Base-by-base conservation (phyloP, 2,888 invertebrate species). In the Entomobrya proxima region DNA sequence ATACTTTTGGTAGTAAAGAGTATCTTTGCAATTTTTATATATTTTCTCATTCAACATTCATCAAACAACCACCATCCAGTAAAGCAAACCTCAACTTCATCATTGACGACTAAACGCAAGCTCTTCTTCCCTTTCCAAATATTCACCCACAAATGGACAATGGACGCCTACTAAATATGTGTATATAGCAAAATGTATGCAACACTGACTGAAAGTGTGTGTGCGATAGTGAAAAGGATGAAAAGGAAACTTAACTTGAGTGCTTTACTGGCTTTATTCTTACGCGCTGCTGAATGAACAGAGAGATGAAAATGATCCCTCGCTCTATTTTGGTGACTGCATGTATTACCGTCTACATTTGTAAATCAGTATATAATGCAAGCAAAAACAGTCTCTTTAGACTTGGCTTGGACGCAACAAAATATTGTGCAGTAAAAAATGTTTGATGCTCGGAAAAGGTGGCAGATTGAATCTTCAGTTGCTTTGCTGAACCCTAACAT, bases 401-500 rank as follows among this genome's bases (percentile, higher is more conserved):
- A 37, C 21, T 69, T 79, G 44, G 64, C 52, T 85, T 50, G 61
- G 58, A 61, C 30, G 61, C 30, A 15, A 40, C 40, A 69, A 21
- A 21, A 24, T 5, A 6, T 30, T 72, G 9, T 24, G 47, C 7
- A 44, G 30, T 40, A 30, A n/a, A 27, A 27, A 72, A 72, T 27
- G 72, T 72, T 27, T 72, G 64, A 58, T 80, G 85, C 75, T 81
- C 61, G 78, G n/a, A n/a, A 64, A 82, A 86, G 86, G 86, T 86
- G 82, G 82, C 24, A 67, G 24, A 75, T 74, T 47, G 75, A 85
- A 81, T 86, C 37, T 18, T 64, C 86, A 77, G 86, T 82, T 82
- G 77, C 77, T 37, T 21, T 52, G 78, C 76, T 61, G 86, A 82
- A 72, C 69, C 64, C 86, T 75, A 78, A 74, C 79, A 74, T 77